Base-by-base conservation (phyloP, 2,888 invertebrate genomes). In the Dolichopus griseipennis region DNA sequence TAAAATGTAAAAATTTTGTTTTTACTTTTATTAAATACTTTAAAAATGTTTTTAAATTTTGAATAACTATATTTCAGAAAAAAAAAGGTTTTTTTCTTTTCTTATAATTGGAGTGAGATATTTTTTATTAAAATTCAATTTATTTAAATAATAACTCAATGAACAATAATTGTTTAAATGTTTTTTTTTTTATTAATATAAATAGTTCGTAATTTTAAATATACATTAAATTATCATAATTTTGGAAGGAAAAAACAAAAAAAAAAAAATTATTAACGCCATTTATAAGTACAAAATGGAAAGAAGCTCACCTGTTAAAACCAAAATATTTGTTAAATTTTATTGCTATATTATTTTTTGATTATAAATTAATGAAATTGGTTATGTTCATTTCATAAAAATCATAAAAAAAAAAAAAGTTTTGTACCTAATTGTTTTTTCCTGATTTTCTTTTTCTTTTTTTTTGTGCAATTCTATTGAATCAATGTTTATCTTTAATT, bases 221-320 rank as follows among this genome's bases (percentile, higher is more conserved):
- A 37, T 37, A 37, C 37, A 37, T 37, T 10, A 37, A 2, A 52
- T 18, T 4, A n/a, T 41, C 41, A 41, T 41, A 41, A 41, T 41
- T 41, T 41, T 12, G 15, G 15, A 41, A 41, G 15, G 8, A 15
- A 41, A 1, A 52, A 52, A 52, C 6, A 52, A 52, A 52, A 8
- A 8, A 6, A 37, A 8, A 10, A 10, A 9, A 12, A 18, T 52
- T 52, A 18, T 18, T 52, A 18, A 12, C 9, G 52, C 52, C 52
- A 52, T 52, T 52, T n/a, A 52, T 52, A 52, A 52, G 52, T 52
- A 52, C 52, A 52, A 52, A 52, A 52, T 52, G 15, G 52, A 52
- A 52, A 18, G 18, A 18, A 52, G 18, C 6, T 52, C 5, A 52
- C 52, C 6, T 52, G 52, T 52, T 52, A 18, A 2, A 52, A 52